Conservation (phyloP, 2,888 invertebrate species). For the Acanthoscelides obtectus region DNA sequence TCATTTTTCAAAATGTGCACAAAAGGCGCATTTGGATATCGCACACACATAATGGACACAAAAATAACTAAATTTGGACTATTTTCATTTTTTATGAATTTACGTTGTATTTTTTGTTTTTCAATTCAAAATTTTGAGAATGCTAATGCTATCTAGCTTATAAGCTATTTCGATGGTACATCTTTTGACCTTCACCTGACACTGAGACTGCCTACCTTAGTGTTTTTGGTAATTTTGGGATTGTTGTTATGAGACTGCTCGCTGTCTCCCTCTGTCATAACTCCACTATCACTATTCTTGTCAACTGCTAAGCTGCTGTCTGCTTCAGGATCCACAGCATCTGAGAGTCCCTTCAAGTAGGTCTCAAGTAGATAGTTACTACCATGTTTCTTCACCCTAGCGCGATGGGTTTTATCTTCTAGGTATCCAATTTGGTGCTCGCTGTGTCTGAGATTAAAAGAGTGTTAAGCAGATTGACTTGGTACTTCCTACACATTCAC, state of each 20-base stretch:
- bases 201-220: slow-evolving; percentile 33
- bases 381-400: slow-evolving; percentile 68
- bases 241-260: slow-evolving; percentile 40
- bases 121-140: too few relatives aligned
- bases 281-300: slow-evolving; percentile 67
- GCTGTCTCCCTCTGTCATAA: slow-evolving; percentile 63
- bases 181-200: background rate
- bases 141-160: too few relatives aligned
- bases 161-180: background rate
- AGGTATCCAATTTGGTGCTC: slow-evolving; percentile 75
- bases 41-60: too few relatives aligned
- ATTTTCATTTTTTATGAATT: too few relatives aligned
- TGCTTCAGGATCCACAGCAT: slow-evolving; percentile 44
- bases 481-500: too few relatives aligned
- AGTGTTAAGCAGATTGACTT: background rate
- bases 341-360: slow-evolving; percentile 59
- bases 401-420: slow-evolving; percentile 73
- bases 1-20: too few relatives aligned
- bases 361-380: slow-evolving; percentile 77
- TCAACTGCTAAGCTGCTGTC: slow-evolving; percentile 50
- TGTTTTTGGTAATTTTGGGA: slow-evolving; percentile 35
- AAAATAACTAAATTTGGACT: too few relatives aligned
- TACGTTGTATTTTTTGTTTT: too few relatives aligned
- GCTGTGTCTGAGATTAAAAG: slow-evolving; percentile 36
- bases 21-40: too few relatives aligned